Evolutionary conservation across 2,113 vertebrate genomes (phyloP).

Genomic region (Chlorodrepanis virens): DNA sequence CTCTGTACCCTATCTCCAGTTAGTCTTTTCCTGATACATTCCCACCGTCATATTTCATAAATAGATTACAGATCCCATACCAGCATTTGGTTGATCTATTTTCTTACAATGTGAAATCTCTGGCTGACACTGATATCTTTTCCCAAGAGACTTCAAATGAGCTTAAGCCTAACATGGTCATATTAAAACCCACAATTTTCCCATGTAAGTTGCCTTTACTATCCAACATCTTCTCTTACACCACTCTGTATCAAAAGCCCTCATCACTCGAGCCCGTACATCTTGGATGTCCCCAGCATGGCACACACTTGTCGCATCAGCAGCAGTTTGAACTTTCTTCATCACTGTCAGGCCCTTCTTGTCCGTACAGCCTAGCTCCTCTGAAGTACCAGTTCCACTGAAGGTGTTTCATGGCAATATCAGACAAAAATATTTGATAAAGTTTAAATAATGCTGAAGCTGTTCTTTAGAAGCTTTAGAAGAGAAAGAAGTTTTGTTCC

Average conservation of each 20-base stretch:
- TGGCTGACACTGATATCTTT: not conserved
- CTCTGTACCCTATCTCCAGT: not conserved
- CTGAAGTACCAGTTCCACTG: not conserved
- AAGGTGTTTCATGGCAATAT: not conserved
- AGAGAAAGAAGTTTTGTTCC: not conserved
- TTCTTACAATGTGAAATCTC: not conserved
- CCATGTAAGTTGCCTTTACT: not conserved
- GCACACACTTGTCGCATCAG: not conserved
- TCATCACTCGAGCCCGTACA: rapidly evolving
- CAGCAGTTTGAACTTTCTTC: not conserved
- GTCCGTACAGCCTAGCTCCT: not conserved
- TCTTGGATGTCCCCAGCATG: not conserved
- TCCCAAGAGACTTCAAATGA: not conserved
- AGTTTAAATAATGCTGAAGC: not conserved
- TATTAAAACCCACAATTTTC: not conserved
- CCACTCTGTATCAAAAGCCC: not conserved
- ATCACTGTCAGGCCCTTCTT: not conserved
- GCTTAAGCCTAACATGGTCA: not conserved
- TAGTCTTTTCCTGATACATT: not conserved
- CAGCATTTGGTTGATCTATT: not conserved
- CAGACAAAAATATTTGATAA: not conserved
- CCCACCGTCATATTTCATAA: not conserved
- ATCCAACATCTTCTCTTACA: not conserved
- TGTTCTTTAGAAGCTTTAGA: not conserved
- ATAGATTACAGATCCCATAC: not conserved